Evolutionary conservation across 2,797 vertebrate genomes (phyloP), one percentile per base, ranked within the genome.

Genomic region (Liasis olivaceus): DNA sequence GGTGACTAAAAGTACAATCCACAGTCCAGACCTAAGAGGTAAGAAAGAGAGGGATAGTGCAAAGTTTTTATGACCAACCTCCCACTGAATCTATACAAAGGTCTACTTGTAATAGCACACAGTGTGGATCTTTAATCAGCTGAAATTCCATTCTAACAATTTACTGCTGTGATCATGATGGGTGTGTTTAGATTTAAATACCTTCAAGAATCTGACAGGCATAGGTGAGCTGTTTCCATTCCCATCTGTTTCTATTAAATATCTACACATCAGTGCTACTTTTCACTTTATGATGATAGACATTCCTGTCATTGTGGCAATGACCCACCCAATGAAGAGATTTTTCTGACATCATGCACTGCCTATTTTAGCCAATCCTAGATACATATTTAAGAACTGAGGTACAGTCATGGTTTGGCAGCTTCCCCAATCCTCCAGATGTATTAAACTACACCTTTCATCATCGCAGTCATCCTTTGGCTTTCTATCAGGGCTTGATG

Each of bases 271-370:
- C 87, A 59, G 77, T 17, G 22, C 9, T 58, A 42, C 51, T 15
- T 92, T 89, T 66, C 63, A 86, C 36, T 31, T 31, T 63, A 84
- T 24, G 64, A 13, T 86, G 88, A 42, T 36, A 15, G 58, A 6
- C 54, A 92, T 92, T 87, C 92, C 56, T 87, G 56, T 5, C 56
- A 92, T 90, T 60, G 63, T 87, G 28, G 58, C 81, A 90, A 54
- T 22, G 88, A 72, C 81, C 54, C 62, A 69, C 88, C 91, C 60
- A 86, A 31, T 31, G 63, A 62, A 90, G 42, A 64, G 42, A 72
- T 87, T 63, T 81, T 86, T 54, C 17, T 92, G 84, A 87, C 84
- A 54, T 62, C 63, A 92, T 54, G 42, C 36, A 8, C 20, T 84
- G 62, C 56, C 63, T 59, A 17, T 66, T 66, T 63, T 14, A 89